A percentile compares a stretch with the other conserved stretches of the same genome.
Conservation (phyloP, 30 jellyfish, hydroid and myxozoan species). For the Catostylus mosaicus region DNA sequence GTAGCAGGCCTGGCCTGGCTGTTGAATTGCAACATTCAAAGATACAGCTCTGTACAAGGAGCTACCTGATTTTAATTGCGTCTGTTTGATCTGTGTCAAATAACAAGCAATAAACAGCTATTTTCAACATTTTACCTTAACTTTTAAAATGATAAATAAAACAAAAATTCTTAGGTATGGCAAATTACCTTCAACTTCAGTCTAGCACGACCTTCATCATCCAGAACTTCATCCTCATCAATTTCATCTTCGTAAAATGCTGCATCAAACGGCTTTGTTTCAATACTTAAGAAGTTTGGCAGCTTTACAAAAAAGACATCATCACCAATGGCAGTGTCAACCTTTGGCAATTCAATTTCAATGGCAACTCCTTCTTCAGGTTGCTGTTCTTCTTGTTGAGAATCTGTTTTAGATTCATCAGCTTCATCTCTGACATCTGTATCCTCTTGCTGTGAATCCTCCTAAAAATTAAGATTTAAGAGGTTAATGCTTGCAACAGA, state of each 20-base stretch:
- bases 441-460: neutral
- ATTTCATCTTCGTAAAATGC: conserved; percentile 87
- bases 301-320: conserved; percentile 85
- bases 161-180: too few relatives aligned
- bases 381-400: conserved; percentile 53
- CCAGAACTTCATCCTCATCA: conserved; percentile 91
- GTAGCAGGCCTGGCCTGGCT: too few relatives aligned
- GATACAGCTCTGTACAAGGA: too few relatives aligned
- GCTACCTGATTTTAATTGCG: too few relatives aligned
- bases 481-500: too few relatives aligned
- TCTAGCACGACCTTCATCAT: conserved; percentile 98
- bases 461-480: neutral
- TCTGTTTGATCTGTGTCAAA: too few relatives aligned
- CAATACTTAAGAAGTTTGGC: conserved; percentile 95
- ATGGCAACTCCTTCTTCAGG: conserved; percentile 86
- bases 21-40: too few relatives aligned
- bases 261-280: conserved; percentile 93
- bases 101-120: too few relatives aligned
- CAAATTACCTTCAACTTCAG: conserved; percentile 85
- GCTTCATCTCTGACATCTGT: conserved; percentile 29
- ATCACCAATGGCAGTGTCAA: conserved; percentile 81
- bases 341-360: conserved; percentile 87
- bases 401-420: conserved; percentile 48
- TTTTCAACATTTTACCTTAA: too few relatives aligned
- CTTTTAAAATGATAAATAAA: too few relatives aligned